Evolutionary conservation across 2,113 vertebrate species (phyloP), one percentile per base, ranked within the genome.

Genomic region (Ameiurus melas): DNA sequence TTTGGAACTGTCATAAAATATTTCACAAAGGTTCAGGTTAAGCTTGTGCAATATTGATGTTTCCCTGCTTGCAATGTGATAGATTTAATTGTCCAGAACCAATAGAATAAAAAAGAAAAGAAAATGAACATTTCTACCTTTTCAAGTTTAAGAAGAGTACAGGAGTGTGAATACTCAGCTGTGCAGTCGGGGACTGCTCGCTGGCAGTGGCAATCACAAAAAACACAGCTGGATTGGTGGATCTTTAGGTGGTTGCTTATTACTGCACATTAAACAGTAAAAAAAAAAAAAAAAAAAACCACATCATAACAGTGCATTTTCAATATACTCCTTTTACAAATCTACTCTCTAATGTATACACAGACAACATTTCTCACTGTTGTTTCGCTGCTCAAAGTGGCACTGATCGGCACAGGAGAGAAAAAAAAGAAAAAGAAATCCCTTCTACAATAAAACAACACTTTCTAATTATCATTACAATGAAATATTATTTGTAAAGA

Each of bases 41-140:
- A 30, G 47, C 77, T n/a, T 53, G 43, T 55, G 77, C 47, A n/a
- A 79, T 79, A 79, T 79, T 19, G 77, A 79, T 55, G 30, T 79
- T 79, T 71, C 30, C 33, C 70, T 22, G 75, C 22, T 51, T 12
- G 13, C 22, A 78, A 17, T 3, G 14, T 47, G 75, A 78, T 78
- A 47, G 25, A 78, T 51, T 78, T 78, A 78, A 78, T 78, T 16
- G 25, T 51, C 4, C 9, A 78, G 43, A 78, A 78, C 39, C 39
- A 51, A 27, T 12, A 47, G 73, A 43, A 22, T 51, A 14, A 78
- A 51, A 73, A 39, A 73, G 30, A 51, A 47, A 25, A 77, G 73
- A 51, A 77, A 77, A 77, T 75, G 71, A 75, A 33, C 33, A 3
- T 73, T 77, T 47, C 39, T 77, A 27, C 1, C 39, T 25, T 43